These are phyloP conservation scores for Bombus ignitus DNA, from an alignment of 1,140 invertebrate genomes.

Conservation along the genomic window DNA sequence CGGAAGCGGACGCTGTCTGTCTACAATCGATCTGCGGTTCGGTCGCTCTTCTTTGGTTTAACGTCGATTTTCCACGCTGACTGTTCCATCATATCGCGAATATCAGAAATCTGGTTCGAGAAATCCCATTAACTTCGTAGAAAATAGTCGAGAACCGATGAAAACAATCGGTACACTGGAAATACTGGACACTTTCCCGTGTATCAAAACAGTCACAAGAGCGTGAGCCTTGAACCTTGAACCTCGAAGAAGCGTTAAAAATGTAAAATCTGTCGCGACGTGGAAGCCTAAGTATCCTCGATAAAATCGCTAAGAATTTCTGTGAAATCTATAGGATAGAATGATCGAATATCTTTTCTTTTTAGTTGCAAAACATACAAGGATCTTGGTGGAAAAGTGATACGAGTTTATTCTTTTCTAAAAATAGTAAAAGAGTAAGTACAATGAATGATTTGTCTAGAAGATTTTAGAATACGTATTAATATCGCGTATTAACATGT, in stretches of 20 bases:
- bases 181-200: not conserved
- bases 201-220: not conserved
- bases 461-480: not conserved
- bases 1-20: not conserved
- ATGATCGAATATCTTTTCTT: not conserved
- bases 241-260: not conserved
- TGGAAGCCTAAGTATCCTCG: not conserved
- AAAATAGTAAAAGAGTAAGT: not conserved
- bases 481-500: too few relatives aligned
- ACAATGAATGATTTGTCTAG: not conserved
- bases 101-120: not conserved
- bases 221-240: too few relatives aligned
- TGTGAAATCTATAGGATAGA: not conserved
- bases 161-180: not conserved
- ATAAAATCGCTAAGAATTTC: not conserved
- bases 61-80: not conserved
- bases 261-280: not conserved
- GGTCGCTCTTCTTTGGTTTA: constrained; percentile 11
- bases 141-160: not conserved
- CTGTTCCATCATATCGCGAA: not conserved
- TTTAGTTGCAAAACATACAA: not conserved
- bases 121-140: constrained; percentile 18
- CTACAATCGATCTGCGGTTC: constrained; percentile 29
- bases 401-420: not conserved
- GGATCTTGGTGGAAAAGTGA: too few relatives aligned